These are phyloP conservation scores for Hemicrepidius hirtus DNA, from an alignment of 2,888 invertebrate genomes.

Conservation along the genomic window DNA sequence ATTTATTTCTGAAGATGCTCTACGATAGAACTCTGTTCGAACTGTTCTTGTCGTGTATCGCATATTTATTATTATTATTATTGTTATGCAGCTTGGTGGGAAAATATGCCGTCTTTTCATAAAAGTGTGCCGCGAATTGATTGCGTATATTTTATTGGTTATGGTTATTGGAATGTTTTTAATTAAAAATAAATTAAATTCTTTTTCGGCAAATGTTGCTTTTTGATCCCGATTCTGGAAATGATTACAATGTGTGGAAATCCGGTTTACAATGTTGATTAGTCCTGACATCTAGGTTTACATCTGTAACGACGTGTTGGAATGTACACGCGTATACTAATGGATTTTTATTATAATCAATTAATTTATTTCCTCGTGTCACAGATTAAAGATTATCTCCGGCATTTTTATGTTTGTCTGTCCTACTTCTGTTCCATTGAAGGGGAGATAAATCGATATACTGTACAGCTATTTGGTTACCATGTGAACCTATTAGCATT, in stretches of 20 bases:
- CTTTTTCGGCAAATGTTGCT: neutral
- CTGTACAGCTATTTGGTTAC: conserved; percentile 26
- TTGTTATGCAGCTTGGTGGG: neutral
- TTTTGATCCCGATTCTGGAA: neutral
- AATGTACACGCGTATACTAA: conserved; percentile 32
- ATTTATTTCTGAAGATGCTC: conserved; percentile 35
- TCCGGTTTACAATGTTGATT: conserved; percentile 11
- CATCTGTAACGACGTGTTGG: conserved; percentile 31
- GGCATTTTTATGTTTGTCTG: conserved; percentile 34
- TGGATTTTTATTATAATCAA: conserved; percentile 40
- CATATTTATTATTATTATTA: conserved; percentile 4
- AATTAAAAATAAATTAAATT: neutral
- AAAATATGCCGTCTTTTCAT: neutral
- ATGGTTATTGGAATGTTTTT: neutral
- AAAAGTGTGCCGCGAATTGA: neutral
- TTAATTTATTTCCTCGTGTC: conserved; percentile 42
- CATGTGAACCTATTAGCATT: conserved; percentile 4
- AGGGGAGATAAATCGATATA: conserved; percentile 32
- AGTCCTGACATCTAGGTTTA: conserved; percentile 10
- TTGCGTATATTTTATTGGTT: too few species aligned
- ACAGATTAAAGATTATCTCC: conserved; percentile 35
- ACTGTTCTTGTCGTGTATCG: neutral
- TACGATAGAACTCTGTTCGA: conserved; percentile 23
- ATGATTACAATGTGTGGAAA: too few species aligned
- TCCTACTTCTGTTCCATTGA: conserved; percentile 32